These are phyloP conservation scores for Dolichallabes microphthalmus DNA, from an alignment of 2,113 vertebrate species.

Conservation along the genomic window DNA sequence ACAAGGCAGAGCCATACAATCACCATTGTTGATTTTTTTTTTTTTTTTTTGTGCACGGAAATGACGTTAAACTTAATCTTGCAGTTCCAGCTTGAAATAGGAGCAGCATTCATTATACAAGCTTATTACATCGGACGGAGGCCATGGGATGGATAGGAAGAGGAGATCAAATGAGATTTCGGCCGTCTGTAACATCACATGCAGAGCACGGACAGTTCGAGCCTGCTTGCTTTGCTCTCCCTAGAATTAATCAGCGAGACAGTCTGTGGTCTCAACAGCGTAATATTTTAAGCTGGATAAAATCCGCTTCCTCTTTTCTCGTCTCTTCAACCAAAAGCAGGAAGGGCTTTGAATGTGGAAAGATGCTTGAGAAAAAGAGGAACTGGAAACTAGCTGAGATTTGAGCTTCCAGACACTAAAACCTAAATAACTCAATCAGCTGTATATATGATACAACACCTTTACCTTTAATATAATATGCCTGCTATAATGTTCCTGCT, in stretches of 20 bases:
- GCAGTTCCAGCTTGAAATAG: conserved; percentile 30
- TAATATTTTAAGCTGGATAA: conserved; percentile 38
- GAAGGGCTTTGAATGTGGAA: background rate
- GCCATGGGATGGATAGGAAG: conserved; percentile 23
- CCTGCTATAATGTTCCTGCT: background rate
- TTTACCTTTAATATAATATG: background rate
- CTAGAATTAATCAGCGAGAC: conserved; percentile 45
- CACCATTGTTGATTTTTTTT: too few species aligned
- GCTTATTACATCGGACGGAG: conserved; percentile 32
- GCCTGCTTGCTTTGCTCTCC: conserved; percentile 17
- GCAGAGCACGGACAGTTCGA: background rate
- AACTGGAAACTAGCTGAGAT: background rate
- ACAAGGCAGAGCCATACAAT: background rate
- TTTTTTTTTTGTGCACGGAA: background rate
- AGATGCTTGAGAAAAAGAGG: background rate
- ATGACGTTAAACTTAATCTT: conserved; percentile 4
- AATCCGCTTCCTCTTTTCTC: conserved; percentile 23
- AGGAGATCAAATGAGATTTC: conserved; percentile 27
- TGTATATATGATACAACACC: background rate
- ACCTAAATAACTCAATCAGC: background rate
- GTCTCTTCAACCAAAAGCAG: conserved; percentile 5
- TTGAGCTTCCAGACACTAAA: background rate
- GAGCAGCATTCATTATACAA: conserved; percentile 35
- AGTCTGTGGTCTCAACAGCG: conserved; percentile 16
- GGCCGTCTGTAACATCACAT: conserved; percentile 15